phyloP scores from a whole-genome alignment of 1,140 invertebrate species.

The Anastrepha obliqua region DNA sequence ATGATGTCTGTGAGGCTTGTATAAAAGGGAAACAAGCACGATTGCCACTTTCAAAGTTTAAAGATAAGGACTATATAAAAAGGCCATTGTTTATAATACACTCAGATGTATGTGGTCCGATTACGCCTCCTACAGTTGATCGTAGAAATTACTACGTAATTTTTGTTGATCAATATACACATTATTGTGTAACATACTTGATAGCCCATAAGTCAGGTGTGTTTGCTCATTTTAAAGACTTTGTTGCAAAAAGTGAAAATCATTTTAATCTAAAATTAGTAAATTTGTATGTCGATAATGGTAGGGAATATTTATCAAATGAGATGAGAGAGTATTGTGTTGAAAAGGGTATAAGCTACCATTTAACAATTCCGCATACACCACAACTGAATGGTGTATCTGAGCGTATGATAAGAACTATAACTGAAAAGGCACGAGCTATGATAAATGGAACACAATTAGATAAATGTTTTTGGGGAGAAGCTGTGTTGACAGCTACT shows the following conservation, averaged over 20 bases:
- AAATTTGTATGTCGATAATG: constrained; percentile 64
- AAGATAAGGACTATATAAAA: constrained; percentile 66
- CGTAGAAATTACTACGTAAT: constrained; percentile 64
- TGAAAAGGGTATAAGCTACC: constrained; percentile 74
- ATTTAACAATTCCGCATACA: constrained; percentile 74
- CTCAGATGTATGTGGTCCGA: constrained; percentile 75
- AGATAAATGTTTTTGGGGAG: constrained; percentile 70
- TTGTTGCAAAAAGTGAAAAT: constrained; percentile 67
- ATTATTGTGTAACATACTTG: constrained; percentile 62
- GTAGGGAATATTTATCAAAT: constrained; percentile 57
- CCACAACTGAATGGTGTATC: constrained; percentile 76
- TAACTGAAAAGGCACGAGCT: constrained; percentile 73
- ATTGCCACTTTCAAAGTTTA: constrained; percentile 70
- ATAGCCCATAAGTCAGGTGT: constrained; percentile 68
- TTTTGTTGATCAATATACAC: constrained; percentile 58
- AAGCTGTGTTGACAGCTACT: constrained; percentile 70
- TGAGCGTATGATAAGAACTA: constrained; percentile 74
- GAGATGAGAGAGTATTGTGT: constrained; percentile 71
- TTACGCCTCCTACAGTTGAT: constrained; percentile 68
- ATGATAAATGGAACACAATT: constrained; percentile 70
- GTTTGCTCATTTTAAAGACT: constrained; percentile 70
- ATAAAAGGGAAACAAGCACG: constrained; percentile 74
- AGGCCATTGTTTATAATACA: constrained; percentile 73
- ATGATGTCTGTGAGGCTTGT: constrained; percentile 74
- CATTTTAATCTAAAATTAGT: constrained; percentile 72